A percentile compares a stretch with the other conserved stretches of the same genome.
Evolutionary conservation across 2,888 invertebrate genomes (phyloP).

Genomic region (Hyppa rectilinea): DNA sequence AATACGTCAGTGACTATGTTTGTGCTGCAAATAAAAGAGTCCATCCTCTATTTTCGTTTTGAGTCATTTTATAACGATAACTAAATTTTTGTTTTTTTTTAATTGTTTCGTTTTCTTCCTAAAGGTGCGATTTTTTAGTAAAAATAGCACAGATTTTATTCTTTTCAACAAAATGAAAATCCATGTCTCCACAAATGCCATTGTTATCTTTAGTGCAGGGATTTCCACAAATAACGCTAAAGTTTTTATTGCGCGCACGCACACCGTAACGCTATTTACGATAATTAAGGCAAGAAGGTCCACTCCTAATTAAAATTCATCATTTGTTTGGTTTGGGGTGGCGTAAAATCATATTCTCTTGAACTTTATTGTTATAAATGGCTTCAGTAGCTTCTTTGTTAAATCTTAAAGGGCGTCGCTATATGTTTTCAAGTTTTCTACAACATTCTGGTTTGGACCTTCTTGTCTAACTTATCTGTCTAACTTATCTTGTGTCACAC

Average conservation of each 20-base stretch:
- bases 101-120: no score
- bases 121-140: no score
- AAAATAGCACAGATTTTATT: no score
- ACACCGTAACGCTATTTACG: constrained; percentile 8
- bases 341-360: neutral
- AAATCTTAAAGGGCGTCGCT: neutral
- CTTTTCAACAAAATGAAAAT: no score
- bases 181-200: constrained; percentile 25
- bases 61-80: no score
- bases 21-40: no score
- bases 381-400: neutral
- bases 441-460: neutral
- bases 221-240: constrained; percentile 62
- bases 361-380: neutral
- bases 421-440: neutral
- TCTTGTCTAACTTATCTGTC: constrained; percentile 6
- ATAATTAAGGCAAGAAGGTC: constrained; percentile 10
- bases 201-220: constrained; percentile 55
- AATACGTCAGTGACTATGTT: no score
- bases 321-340: neutral
- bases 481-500: neutral
- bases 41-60: no score
- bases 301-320: neutral
- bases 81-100: no score
- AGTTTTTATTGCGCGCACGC: constrained; percentile 66